Evolutionary conservation across 2,797 vertebrate species (phyloP).

Genomic region (Sebastes itinus): DNA sequence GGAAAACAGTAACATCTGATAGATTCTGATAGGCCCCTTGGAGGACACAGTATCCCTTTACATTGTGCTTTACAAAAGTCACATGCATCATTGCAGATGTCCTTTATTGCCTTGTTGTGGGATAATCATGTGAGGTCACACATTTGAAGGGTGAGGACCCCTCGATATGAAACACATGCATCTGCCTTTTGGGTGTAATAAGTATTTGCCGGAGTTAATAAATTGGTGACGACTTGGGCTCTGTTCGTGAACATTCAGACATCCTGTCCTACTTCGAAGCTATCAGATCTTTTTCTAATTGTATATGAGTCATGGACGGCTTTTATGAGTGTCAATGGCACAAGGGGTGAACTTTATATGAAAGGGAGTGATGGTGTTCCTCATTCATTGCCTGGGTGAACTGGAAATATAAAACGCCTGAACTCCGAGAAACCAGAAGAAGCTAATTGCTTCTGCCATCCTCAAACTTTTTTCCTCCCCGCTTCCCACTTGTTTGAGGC

Average conservation of each 20-base stretch:
- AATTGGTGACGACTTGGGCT: conserved; percentile 30
- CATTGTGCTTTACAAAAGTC: conserved; percentile 18
- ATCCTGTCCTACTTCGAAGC: conserved; percentile 31
- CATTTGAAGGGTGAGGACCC: conserved; percentile 41
- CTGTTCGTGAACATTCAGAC: conserved; percentile 10
- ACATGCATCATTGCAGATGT: conserved; percentile 41
- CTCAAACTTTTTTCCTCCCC: conserved; percentile 28
- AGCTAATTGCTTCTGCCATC: conserved; percentile 66
- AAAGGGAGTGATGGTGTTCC: conserved; percentile 42
- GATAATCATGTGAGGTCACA: conserved; percentile 59
- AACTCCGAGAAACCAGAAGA: conserved; percentile 58
- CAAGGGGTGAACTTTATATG: conserved; percentile 55
- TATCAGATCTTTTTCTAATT: conserved; percentile 13
- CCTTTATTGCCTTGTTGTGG: conserved; percentile 43
- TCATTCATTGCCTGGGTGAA: conserved; percentile 41
- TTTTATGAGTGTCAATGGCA: conserved; percentile 53
- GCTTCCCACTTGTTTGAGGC: conserved; percentile 17
- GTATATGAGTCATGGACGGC: conserved; percentile 29
- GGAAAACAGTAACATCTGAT: conserved; percentile 4
- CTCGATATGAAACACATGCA: conserved; percentile 59
- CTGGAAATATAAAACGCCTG: conserved; percentile 60
- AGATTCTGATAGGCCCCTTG: background rate
- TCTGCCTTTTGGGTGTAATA: conserved; percentile 46
- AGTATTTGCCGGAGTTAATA: conserved; percentile 49
- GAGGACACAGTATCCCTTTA: conserved; percentile 8